Base-by-base conservation (phyloP, 2,797 vertebrate species). In the Platyrinchus mystaceus region DNA sequence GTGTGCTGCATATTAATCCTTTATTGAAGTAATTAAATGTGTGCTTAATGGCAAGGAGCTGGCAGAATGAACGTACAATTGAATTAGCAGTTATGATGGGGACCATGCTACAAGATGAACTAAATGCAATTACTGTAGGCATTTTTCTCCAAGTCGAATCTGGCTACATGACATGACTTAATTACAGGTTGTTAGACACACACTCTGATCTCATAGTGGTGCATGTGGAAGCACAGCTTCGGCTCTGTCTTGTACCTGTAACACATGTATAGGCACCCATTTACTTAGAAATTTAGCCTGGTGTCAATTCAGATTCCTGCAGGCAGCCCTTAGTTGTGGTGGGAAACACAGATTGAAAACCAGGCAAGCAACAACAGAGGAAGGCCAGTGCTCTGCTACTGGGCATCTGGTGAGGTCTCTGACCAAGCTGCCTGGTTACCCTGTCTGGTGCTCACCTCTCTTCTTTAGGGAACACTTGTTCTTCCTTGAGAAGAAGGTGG, bases 1-100 rank as follows among this genome's bases (percentile, higher is more conserved):
- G 98, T 99, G 98, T 84, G 96, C 98, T 98, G 98, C 99, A 99
- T 99, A 99, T 99, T 99, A 99, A 99, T 98, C 98, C 99, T 99
- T 99, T 98, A 98, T 99, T 98, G 98, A 98, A 98, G 99, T 98
- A 99, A 99, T 99, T 99, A 99, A 99, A 99, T 98, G 98, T 98
- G 98, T 97, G 98, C 98, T 98, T 99, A 99, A 99, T 99, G 98
- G 98, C 98, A 97, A 98, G 85, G 98, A 99, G 98, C 98, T 99
- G 98, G 99, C 99, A 99, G 98, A 98, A 99, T 98, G 98, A 98
- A 98, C 93, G 98, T 97, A 98, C 98, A 98, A 99, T 99, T 99
- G 99, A 99, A 99, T 99, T 99, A 99, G 98, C 98, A 97, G 98
- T 99, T 99, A 99, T 99, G 99, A 99, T 97, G 97, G 98, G 97